Conservation (phyloP, 1,140 invertebrate genomes). For the Orchesella cincta region DNA sequence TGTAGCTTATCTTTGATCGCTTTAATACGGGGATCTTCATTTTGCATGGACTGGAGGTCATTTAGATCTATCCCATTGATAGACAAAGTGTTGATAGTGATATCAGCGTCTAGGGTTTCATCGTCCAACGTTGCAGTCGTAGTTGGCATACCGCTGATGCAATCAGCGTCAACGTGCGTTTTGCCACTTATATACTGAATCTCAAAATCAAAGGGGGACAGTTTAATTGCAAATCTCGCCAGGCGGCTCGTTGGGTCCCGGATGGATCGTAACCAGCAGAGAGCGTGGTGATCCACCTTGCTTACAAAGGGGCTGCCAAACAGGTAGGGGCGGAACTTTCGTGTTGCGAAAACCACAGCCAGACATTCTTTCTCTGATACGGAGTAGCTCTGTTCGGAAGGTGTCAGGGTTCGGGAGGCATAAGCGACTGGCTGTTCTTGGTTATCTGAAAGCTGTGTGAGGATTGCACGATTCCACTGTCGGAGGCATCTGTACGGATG, state of each 20-base stretch:
- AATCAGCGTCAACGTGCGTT: too few species aligned
- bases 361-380: conserved; percentile 54
- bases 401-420: conserved; percentile 53
- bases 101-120: too few species aligned
- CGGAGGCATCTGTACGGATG: conserved; percentile 59
- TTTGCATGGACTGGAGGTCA: too few species aligned
- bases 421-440: conserved; percentile 57
- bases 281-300: too few species aligned
- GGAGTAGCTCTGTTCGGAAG: conserved; percentile 54
- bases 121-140: not conserved
- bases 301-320: too few species aligned
- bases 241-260: conserved; percentile 16
- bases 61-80: too few species aligned
- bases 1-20: too few species aligned
- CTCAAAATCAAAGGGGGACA: not conserved
- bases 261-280: not conserved
- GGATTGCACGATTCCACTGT: conserved; percentile 58
- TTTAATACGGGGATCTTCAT: too few species aligned
- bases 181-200: too few species aligned
- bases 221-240: conserved; percentile 16
- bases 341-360: too few species aligned
- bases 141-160: not conserved
- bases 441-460: conserved; percentile 56
- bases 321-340: too few species aligned
- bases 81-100: too few species aligned